Evolutionary conservation across 2,113 vertebrate genomes (phyloP).

Genomic region (Paramormyrops kingsleyae): DNA sequence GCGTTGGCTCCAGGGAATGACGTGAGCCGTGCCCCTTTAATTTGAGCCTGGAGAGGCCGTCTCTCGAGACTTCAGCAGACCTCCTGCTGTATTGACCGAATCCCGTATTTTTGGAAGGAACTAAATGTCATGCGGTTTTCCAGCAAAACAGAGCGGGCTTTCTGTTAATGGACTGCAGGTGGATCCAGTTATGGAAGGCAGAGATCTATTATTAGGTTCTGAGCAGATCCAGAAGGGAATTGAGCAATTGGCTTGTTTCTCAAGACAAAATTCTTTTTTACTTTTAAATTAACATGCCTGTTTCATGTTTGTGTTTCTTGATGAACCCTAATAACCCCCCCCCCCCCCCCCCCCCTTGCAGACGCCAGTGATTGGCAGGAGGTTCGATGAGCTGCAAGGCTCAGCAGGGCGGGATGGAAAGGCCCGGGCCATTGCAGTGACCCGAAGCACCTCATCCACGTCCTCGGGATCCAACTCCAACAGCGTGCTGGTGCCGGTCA

Average conservation of each 20-base stretch:
- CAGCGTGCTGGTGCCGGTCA: constrained; percentile 92
- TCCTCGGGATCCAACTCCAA: constrained; percentile 96
- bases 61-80: neutral
- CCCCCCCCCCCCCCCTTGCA: constrained; percentile 36
- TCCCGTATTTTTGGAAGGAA: neutral
- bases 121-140: neutral
- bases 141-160: neutral
- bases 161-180: neutral
- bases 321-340: constrained; percentile 17
- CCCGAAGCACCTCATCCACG: constrained; percentile 90
- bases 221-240: neutral
- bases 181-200: neutral
- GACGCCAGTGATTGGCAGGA: constrained; percentile 89
- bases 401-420: constrained; percentile 85
- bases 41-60: neutral
- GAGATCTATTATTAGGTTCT: neutral
- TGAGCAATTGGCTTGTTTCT: neutral
- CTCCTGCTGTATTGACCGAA: neutral
- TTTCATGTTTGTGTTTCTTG: constrained; percentile 19
- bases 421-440: constrained; percentile 81
- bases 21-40: neutral
- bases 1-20: neutral
- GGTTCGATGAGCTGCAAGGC: constrained; percentile 85
- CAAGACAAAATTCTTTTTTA: neutral
- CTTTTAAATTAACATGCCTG: neutral